A percentile compares a stretch with the other conserved stretches of the same genome.
phyloP scores from a whole-genome alignment of 2,888 invertebrate genomes.

The Piscicola geometra region DNA sequence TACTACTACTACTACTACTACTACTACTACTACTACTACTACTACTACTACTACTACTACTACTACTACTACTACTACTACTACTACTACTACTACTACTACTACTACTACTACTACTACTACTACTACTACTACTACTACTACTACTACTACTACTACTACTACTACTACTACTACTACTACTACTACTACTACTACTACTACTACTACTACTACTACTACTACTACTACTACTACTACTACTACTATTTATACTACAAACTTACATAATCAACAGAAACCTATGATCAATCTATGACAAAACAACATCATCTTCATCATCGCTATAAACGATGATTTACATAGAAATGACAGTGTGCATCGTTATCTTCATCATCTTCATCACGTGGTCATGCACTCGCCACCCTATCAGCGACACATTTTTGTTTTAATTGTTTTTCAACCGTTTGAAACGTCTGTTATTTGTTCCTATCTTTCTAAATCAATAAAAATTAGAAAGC shows the following conservation, averaged over 20 bases:
- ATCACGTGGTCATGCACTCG: too few relatives aligned
- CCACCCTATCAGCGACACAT: too few relatives aligned
- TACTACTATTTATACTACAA: constrained; percentile 15
- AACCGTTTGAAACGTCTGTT: too few relatives aligned
- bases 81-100: background rate
- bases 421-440: too few relatives aligned
- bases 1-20: background rate
- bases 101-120: background rate
- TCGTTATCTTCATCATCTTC: too few relatives aligned
- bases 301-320: too few relatives aligned
- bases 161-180: constrained; percentile 14
- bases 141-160: constrained; percentile 8
- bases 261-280: too few relatives aligned
- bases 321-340: too few relatives aligned
- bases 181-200: constrained; percentile 19
- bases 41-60: background rate
- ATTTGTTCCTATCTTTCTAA: too few relatives aligned
- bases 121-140: constrained; percentile 12
- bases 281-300: too few relatives aligned
- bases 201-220: constrained; percentile 11
- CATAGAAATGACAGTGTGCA: too few relatives aligned
- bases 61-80: background rate
- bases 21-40: background rate
- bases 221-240: background rate
- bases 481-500: too few relatives aligned